phyloP scores from a whole-genome alignment of 1,140 invertebrate genomes.

The Trypoxylus dichotomus region DNA sequence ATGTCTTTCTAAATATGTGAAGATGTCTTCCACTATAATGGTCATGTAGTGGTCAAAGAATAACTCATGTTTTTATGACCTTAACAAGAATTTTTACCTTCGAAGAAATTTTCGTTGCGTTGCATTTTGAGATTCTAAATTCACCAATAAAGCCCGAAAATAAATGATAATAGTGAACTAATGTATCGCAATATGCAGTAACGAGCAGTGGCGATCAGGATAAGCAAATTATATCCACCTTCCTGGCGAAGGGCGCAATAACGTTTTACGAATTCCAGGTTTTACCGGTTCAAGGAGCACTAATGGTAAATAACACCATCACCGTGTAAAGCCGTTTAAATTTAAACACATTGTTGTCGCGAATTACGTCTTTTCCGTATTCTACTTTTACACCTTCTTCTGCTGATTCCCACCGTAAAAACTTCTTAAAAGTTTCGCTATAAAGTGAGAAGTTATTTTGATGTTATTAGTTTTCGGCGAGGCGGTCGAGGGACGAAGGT shows the following conservation, averaged over 20 bases:
- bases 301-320: constrained; percentile 20
- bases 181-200: not conserved
- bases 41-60: too few relatives aligned
- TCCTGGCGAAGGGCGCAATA: not conserved
- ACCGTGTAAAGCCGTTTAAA: constrained; percentile 13
- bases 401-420: constrained; percentile 4
- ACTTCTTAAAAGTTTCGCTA: constrained; percentile 17
- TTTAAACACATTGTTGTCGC: constrained; percentile 18
- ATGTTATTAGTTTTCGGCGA: constrained; percentile 22
- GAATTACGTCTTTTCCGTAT: constrained; percentile 16
- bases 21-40: too few relatives aligned
- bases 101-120: too few relatives aligned
- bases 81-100: too few relatives aligned
- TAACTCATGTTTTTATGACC: too few relatives aligned
- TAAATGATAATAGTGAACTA: not conserved
- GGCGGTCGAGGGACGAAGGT: constrained; percentile 8
- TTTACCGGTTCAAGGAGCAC: constrained; percentile 1
- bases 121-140: not conserved
- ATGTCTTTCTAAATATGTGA: too few relatives aligned
- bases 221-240: not conserved
- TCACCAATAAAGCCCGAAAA: not conserved
- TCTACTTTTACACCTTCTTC: constrained; percentile 14
- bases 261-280: constrained; percentile 6
- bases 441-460: constrained; percentile 20
- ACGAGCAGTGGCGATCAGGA: not conserved